These are phyloP conservation scores for Megaustenia siamemsis DNA, from an alignment of 2,888 invertebrate genomes.

Conservation along the genomic window DNA sequence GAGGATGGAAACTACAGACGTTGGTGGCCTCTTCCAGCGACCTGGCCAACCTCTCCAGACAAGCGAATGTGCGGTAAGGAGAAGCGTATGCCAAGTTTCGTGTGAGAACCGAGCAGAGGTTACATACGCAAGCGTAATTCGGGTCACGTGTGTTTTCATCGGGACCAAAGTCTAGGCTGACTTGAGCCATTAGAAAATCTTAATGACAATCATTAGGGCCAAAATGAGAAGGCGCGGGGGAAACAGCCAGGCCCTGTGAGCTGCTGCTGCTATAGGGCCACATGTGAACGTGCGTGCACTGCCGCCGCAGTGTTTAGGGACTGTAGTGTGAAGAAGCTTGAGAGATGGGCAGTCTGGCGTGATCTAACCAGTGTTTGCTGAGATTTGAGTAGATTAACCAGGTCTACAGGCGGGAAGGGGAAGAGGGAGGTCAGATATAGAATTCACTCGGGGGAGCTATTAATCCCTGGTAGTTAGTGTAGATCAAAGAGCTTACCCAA, in stretches of 20 bases:
- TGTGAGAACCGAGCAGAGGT: conserved; percentile 48
- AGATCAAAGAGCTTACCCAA: no score
- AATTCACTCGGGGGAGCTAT: no score
- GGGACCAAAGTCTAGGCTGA: neutral
- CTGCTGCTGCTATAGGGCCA: neutral
- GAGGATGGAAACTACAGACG: neutral
- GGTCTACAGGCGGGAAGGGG: neutral
- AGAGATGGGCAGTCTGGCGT: neutral
- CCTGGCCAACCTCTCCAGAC: neutral
- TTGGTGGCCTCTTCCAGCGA: neutral
- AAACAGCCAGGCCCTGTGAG: neutral
- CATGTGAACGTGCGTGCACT: neutral
- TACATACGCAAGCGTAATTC: conserved; percentile 26
- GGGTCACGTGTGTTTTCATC: conserved; percentile 42
- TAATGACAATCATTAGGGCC: conserved; percentile 41
- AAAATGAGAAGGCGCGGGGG: conserved; percentile 9
- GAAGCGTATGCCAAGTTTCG: conserved; percentile 45
- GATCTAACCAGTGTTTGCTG: neutral
- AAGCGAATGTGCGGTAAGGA: neutral
- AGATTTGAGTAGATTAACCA: neutral
- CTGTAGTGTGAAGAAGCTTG: neutral
- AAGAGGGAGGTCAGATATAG: neutral
- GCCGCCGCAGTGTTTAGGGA: neutral
- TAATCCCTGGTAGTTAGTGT: no score
- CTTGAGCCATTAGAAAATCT: conserved; percentile 37